These are phyloP conservation scores for Bombus balteatus DNA, from an alignment of 1,140 invertebrate genomes.

Conservation along the genomic window DNA sequence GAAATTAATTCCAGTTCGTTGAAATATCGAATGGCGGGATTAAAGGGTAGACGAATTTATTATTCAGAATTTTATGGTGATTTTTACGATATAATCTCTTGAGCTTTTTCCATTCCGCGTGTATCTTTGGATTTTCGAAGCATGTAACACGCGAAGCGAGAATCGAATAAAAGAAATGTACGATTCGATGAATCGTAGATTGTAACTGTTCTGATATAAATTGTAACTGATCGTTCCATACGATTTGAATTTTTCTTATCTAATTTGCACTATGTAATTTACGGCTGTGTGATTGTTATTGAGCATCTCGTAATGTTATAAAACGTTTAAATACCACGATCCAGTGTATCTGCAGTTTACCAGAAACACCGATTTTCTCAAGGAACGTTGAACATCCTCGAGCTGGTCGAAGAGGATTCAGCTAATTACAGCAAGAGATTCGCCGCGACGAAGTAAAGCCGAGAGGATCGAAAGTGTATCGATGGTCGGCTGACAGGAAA, in stretches of 20 bases:
- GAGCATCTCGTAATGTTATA: not conserved
- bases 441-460: conserved; percentile 13
- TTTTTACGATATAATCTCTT: not conserved
- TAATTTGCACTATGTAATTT: too few relatives aligned
- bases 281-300: not conserved
- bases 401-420: not conserved
- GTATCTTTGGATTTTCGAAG: too few relatives aligned
- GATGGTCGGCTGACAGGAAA: conserved; percentile 18
- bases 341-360: not conserved
- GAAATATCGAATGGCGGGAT: not conserved
- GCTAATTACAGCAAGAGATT: conserved; percentile 12
- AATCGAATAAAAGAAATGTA: too few relatives aligned
- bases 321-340: not conserved
- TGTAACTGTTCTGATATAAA: too few relatives aligned
- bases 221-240: too few relatives aligned
- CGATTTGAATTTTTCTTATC: too few relatives aligned
- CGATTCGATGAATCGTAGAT: too few relatives aligned
- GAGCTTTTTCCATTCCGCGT: not conserved
- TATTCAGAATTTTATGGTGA: not conserved
- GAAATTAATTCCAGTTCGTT: not conserved
- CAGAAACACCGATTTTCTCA: too few relatives aligned
- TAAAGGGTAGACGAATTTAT: not conserved
- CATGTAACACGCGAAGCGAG: too few relatives aligned
- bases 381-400: too few relatives aligned
- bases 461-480: conserved; percentile 31